Conservation (phyloP, 2,797 vertebrate genomes). For the Takifugu ocellatus region DNA sequence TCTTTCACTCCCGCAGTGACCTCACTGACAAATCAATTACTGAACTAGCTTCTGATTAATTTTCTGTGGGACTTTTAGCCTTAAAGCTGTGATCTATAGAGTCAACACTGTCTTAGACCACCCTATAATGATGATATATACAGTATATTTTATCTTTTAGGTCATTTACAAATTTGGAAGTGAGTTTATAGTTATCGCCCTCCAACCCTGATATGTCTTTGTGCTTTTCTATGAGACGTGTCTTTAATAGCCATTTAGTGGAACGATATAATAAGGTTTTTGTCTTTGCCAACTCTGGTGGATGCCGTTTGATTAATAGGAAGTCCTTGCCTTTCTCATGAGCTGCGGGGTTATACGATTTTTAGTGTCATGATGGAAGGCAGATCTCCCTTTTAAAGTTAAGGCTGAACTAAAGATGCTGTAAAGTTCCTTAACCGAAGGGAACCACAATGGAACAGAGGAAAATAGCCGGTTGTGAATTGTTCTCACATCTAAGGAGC, state of each 20-base stretch:
- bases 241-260: slow-evolving; percentile 7
- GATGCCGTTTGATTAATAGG: slow-evolving; percentile 35
- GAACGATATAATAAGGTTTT: slow-evolving; percentile 9
- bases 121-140: not conserved
- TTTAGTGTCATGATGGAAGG: slow-evolving; percentile 42
- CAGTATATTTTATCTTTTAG: not conserved
- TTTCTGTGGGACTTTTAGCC: not conserved
- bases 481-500: slow-evolving; percentile 37
- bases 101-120: not conserved
- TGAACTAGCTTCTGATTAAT: not conserved
- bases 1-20: not conserved
- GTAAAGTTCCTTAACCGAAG: slow-evolving; percentile 52
- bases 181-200: not conserved
- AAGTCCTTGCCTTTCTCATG: slow-evolving; percentile 22
- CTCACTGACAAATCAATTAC: not conserved
- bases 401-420: slow-evolving; percentile 48
- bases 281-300: slow-evolving; percentile 10
- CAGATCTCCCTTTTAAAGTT: slow-evolving; percentile 55
- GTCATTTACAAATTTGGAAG: not conserved
- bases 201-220: slow-evolving; percentile 2
- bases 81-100: not conserved
- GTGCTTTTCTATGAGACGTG: not conserved
- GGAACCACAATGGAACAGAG: slow-evolving; percentile 39
- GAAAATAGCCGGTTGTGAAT: slow-evolving; percentile 40
- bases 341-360: slow-evolving; percentile 30